phyloP scores from a whole-genome alignment of 2,888 invertebrate species.

The Cheilosia soror region DNA sequence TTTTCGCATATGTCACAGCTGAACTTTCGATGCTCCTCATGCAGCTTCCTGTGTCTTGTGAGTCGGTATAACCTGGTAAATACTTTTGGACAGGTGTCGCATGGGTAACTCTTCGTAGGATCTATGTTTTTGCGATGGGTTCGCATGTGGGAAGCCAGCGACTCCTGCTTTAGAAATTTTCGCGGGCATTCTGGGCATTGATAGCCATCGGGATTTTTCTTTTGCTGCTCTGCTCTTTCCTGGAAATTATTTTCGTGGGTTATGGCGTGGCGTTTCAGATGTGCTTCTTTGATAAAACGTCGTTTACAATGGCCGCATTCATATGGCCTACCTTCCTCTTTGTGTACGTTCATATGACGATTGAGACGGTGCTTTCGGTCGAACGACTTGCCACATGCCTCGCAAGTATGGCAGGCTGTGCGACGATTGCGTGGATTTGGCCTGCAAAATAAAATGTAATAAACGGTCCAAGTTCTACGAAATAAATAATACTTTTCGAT shows the following conservation, averaged over 20 bases:
- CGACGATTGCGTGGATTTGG: slow-evolving; percentile 71
- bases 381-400: slow-evolving; percentile 84
- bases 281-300: slow-evolving; percentile 78
- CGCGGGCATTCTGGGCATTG: slow-evolving; percentile 85
- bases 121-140: slow-evolving; percentile 78
- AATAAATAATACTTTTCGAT: slow-evolving; percentile 34
- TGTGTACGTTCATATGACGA: slow-evolving; percentile 78
- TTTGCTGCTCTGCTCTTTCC: slow-evolving; percentile 20
- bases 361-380: slow-evolving; percentile 83
- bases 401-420: slow-evolving; percentile 79
- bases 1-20: slow-evolving; percentile 86
- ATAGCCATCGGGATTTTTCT: slow-evolving; percentile 76
- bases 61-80: slow-evolving; percentile 83
- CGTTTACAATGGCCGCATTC: slow-evolving; percentile 78
- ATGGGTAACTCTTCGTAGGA: slow-evolving; percentile 79
- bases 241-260: slow-evolving; percentile 76
- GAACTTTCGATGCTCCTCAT: slow-evolving; percentile 85
- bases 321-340: slow-evolving; percentile 77
- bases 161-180: slow-evolving; percentile 85
- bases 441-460: slow-evolving; percentile 38
- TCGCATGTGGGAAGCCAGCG: slow-evolving; percentile 84
- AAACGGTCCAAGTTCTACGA: background rate
- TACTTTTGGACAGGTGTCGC: slow-evolving; percentile 84
- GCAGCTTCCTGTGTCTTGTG: slow-evolving; percentile 85
- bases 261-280: slow-evolving; percentile 79